A percentile compares a stretch with the other conserved stretches of the same genome.
These are phyloP conservation scores for Eupsittula cactorum DNA, from an alignment of 2,113 vertebrate genomes.

Conservation along the genomic window DNA sequence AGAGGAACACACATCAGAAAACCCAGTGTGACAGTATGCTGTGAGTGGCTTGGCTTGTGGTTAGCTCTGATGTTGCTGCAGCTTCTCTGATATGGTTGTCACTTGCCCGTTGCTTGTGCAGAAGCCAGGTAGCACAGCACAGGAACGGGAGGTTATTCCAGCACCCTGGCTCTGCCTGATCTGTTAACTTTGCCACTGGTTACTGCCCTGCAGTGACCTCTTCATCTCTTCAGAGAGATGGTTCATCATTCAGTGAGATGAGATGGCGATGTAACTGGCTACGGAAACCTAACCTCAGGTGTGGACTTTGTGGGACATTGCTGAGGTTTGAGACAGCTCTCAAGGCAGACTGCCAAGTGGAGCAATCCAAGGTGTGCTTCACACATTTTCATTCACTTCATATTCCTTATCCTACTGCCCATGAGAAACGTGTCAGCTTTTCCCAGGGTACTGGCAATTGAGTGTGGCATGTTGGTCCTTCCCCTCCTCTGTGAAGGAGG, in stretches of 20 bases:
- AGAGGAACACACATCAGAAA: background rate
- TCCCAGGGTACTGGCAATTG: rapidly evolving
- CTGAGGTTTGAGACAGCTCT: background rate
- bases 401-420: background rate
- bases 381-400: background rate
- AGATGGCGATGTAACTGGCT: background rate
- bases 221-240: background rate
- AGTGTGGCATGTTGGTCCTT: background rate
- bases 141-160: background rate
- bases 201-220: background rate
- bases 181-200: background rate
- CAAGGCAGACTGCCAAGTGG: background rate
- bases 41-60: background rate
- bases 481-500: background rate
- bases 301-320: background rate
- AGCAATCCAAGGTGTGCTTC: background rate
- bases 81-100: background rate
- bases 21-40: rapidly evolving
- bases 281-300: background rate
- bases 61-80: background rate
- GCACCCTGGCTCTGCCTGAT: too few relatives aligned
- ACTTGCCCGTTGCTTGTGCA: rapidly evolving
- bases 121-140: background rate
- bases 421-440: background rate
- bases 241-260: background rate